These are phyloP conservation scores for Eonycteris spelaea DNA, from an alignment of 2,113 vertebrate genomes.

Conservation along the genomic window DNA sequence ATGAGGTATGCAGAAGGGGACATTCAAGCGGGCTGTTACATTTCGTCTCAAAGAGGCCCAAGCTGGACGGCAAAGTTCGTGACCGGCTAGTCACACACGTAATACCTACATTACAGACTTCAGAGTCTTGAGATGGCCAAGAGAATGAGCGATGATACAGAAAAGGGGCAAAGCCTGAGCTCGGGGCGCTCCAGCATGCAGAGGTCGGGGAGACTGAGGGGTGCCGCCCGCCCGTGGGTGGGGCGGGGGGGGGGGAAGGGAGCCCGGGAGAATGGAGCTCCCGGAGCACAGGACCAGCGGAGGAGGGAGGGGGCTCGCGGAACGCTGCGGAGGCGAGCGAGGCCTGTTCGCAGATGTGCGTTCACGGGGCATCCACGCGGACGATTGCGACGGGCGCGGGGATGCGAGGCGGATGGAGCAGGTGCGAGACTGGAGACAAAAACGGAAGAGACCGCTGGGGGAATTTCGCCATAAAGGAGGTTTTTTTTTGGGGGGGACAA, in stretches of 20 bases:
- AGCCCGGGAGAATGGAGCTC: not conserved
- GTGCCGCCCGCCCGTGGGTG: not conserved
- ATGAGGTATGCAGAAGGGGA: not conserved
- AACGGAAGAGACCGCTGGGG: not conserved
- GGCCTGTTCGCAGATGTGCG: accelerated
- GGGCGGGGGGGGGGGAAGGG: not conserved
- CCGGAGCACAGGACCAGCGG: too few relatives aligned
- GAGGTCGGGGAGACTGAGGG: not conserved
- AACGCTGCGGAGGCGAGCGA: accelerated
- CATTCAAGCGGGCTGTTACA: too few relatives aligned
- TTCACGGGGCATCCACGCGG: accelerated
- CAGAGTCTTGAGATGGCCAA: not conserved
- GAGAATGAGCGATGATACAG: not conserved
- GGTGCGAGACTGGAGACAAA: not conserved
- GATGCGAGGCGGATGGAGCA: not conserved
- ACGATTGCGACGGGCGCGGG: accelerated
- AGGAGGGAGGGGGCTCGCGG: accelerated
- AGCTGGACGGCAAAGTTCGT: not conserved
- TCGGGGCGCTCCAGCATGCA: too few relatives aligned
- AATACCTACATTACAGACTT: not conserved
- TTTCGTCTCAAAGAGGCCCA: not conserved
- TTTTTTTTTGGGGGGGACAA: not conserved
- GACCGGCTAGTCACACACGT: not conserved
- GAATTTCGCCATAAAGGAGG: not conserved
- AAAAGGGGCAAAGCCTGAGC: not conserved